Conservation (phyloP, 1,140 invertebrate genomes). For the Nomia melanderi region DNA sequence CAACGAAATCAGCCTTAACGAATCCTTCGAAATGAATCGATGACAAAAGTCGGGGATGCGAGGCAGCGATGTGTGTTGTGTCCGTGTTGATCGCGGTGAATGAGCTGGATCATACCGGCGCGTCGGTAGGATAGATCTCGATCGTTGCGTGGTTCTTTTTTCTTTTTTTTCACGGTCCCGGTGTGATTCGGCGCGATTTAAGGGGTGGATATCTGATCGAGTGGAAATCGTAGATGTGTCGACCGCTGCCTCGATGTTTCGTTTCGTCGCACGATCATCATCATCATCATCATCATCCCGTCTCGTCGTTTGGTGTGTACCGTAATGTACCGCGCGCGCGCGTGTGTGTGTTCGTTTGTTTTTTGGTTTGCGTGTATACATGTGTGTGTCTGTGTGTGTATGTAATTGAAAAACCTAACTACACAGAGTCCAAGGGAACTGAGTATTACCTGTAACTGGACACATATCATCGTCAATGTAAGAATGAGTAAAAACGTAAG, state of each 20-base stretch:
- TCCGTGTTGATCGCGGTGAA: neutral
- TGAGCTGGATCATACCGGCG: neutral
- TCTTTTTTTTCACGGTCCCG: neutral
- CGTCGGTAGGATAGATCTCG: neutral
- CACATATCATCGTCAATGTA: constrained; percentile 64
- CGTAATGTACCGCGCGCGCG: too few species aligned
- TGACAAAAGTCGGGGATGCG: constrained; percentile 58
- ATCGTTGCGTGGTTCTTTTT: neutral
- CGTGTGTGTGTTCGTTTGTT: constrained; percentile 7
- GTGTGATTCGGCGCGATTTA: too few species aligned
- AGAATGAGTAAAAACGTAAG: constrained; percentile 62
- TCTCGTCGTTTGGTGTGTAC: constrained; percentile 12
- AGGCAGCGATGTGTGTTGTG: constrained; percentile 32
- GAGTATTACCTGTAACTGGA: constrained; percentile 67
- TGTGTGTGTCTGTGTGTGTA: too few species aligned
- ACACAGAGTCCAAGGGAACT: constrained; percentile 71
- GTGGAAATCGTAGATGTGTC: neutral
- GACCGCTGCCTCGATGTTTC: constrained; percentile 44
- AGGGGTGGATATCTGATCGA: neutral
- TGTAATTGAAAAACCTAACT: constrained; percentile 76
- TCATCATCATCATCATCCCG: constrained; percentile 10
- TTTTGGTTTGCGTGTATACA: too few species aligned
- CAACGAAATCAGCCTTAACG: constrained; percentile 67
- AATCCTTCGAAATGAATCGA: constrained; percentile 56
- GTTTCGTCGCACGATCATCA: constrained; percentile 28